Base-by-base conservation (phyloP, 2,797 vertebrate species). In the Parauchenoglanis punctatus region DNA sequence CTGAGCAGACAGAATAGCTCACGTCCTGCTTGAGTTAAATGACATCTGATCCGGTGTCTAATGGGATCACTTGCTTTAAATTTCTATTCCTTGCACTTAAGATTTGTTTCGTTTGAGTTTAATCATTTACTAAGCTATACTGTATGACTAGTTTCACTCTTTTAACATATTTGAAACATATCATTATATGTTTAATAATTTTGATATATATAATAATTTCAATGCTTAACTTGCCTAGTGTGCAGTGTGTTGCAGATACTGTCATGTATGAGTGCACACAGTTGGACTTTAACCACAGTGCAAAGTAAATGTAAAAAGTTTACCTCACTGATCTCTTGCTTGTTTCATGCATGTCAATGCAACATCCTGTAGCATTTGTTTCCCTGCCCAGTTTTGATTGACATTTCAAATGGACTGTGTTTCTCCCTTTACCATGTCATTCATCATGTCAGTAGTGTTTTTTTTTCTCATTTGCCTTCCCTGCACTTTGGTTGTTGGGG, bases 381-480 rank as follows among this genome's bases (percentile, higher is more conserved):
- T 25, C 85, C 67, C 83, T 88, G 58, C 46, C 67, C 70, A 67
- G 23, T 52, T 61, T 81, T 92, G 92, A 93, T 13, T 92, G 91
- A 83, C 90, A 90, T 81, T 18, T 87, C 61, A 88, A 94, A 94
- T 93, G 91, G 86, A 87, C 92, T 89, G 89, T 91, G 75, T 86
- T 52, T 86, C 83, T 91, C 87, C 59, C 35, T 87, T 89, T 91
- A 89, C 89, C 85, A 61, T 75, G 78, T 91, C 90, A 92, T 90
- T 89, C 85, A 88, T 89, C 86, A 87, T 90, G 81, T 68, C 87
- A 92, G 75, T 90, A 85, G n/a, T 56, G 40, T 86, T 72, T 80
- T 83, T 83, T 83, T 54, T 54, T 54, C 40, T 70, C 40, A 28
- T 86, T 68, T 88, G 31, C 76, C 86, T 87, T 83, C 31, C 65